Conservation (phyloP, 2,888 invertebrate genomes). For the Nasonia oneida region DNA sequence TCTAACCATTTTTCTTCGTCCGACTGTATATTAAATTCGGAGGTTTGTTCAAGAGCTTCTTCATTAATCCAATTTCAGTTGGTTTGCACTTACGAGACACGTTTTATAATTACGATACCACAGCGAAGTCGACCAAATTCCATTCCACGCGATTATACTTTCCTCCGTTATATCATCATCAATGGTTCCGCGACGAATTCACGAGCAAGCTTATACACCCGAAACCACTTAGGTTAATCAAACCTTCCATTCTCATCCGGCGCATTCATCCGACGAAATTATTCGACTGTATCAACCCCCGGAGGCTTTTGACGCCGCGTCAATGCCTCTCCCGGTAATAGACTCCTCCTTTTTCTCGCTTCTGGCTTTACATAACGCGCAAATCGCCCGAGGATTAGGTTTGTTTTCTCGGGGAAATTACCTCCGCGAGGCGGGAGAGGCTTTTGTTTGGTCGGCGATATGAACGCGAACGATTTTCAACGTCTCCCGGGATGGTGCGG, state of each 20-base stretch:
- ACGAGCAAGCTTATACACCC: not conserved
- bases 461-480: not conserved
- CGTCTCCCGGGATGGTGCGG: not conserved
- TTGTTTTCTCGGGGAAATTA: slow-evolving; percentile 40
- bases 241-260: not conserved
- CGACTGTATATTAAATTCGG: not conserved
- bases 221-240: not conserved
- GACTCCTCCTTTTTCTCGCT: not conserved
- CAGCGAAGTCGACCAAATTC: too few relatives aligned
- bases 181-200: not conserved
- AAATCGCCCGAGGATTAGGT: slow-evolving; percentile 28
- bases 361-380: slow-evolving; percentile 10
- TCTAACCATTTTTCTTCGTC: slow-evolving; percentile 44
- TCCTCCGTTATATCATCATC: too few relatives aligned
- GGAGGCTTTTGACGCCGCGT: not conserved
- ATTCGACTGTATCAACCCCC: not conserved
- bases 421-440: not conserved
- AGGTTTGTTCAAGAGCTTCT: not conserved
- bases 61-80: not conserved
- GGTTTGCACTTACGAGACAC: too few relatives aligned
- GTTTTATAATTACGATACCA: too few relatives aligned
- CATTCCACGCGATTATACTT: too few relatives aligned
- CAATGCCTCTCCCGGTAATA: not conserved
- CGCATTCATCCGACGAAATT: not conserved
- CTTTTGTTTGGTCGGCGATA: not conserved